Evolutionary conservation across 2,888 invertebrate species (phyloP), one percentile per base, ranked within the genome.

Genomic region (Lutraria lutraria): DNA sequence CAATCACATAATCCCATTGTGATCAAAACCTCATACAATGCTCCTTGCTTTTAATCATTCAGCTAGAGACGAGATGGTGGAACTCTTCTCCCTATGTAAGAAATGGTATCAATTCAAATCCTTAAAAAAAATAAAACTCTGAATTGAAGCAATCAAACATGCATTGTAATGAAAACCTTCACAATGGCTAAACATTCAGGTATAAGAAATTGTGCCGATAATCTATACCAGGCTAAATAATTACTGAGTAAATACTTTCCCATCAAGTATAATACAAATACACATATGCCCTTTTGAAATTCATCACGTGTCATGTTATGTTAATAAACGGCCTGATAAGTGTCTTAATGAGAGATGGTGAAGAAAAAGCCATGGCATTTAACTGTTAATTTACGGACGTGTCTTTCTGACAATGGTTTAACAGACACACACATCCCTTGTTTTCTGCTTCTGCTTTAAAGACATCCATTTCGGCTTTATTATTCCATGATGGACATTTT

Each of bases 401-500:
- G 60, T 21, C 8, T 60, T 60, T n/a, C 60, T 60, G 60, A 3
- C 60, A 8, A 21, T 8, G 8, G 60, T 60, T 60, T 60, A 60
- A 8, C 60, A 60, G n/a, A 60, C 4, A 60, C 60, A 60, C 60
- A 60, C 60, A 60, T 21, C 21, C 21, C n/a, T 21, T 8, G 60
- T n/a, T 19, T 6, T 60, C 21, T 60, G 21, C n/a, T 60, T 21
- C 25, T 68, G 6, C 63, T 76, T 76, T 31, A 2, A 34, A 76
- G 34, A 76, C 76, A 76, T 34, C 76, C 76, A 76, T 88, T 87
- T 85, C 16, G 10, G 81, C 79, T 87, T 89, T 87, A 89, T 89
- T 87, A 82, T 81, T 34, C 81, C 72, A 85, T 89, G 89, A 89
- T 85, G 82, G 89, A 89, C 89, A 89, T 68, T 29, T 89, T 87